A percentile compares a stretch with the other conserved stretches of the same genome.
These are phyloP conservation scores for Syrmaticus mikado DNA, from an alignment of 2,113 vertebrate genomes.

Conservation along the genomic window DNA sequence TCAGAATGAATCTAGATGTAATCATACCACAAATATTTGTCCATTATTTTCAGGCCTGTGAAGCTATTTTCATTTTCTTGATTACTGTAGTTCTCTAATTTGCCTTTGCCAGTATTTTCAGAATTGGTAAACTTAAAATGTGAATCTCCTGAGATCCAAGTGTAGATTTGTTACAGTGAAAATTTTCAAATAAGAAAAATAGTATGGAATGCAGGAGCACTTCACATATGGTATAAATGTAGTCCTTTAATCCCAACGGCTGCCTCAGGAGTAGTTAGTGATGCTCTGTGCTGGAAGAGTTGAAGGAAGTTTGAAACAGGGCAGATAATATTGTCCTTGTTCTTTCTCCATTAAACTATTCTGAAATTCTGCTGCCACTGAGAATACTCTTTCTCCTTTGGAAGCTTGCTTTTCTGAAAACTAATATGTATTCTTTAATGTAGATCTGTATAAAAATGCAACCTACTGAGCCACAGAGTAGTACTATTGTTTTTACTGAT, in stretches of 20 bases:
- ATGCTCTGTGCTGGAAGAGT: background rate
- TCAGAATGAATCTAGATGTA: background rate
- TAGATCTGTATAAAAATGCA: background rate
- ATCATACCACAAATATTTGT: background rate
- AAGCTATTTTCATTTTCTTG: background rate
- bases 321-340: accelerated
- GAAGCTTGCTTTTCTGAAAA: background rate
- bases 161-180: background rate
- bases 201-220: background rate
- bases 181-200: background rate
- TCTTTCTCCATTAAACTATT: accelerated
- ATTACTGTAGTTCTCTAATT: background rate
- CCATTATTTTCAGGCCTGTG: background rate
- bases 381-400: accelerated
- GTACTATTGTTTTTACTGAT: accelerated
- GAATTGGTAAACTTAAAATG: background rate
- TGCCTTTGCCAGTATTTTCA: background rate
- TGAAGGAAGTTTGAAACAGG: background rate
- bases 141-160: background rate
- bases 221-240: background rate
- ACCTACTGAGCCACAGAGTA: background rate
- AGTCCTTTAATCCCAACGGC: background rate
- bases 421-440: background rate
- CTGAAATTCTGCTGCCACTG: background rate
- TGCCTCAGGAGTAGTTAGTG: background rate